Percentiles rank a stretch among this genome's conserved stretches.
phyloP scores from a whole-genome alignment of 2,888 invertebrate species.

The Mechanitis mazaeus region DNA sequence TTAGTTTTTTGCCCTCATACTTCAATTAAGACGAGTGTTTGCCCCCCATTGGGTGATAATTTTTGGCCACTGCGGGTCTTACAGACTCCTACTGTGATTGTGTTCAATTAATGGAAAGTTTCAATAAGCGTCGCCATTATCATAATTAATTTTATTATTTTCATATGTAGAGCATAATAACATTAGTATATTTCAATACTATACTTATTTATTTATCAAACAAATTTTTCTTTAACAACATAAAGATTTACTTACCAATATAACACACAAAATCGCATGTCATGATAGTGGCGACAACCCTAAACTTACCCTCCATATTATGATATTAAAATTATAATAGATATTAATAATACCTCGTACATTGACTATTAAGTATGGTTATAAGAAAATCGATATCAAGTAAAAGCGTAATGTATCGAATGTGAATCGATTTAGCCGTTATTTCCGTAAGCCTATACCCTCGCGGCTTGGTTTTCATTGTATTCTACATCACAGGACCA shows the following conservation, averaged over 20 bases:
- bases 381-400: neutral
- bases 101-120: slow-evolving; percentile 39
- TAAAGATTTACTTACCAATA: slow-evolving; percentile 28
- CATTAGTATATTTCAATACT: no score
- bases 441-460: slow-evolving; percentile 40
- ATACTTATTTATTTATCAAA: no score
- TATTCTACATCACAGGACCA: slow-evolving; percentile 63
- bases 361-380: slow-evolving; percentile 28
- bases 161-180: slow-evolving; percentile 19
- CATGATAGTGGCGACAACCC: slow-evolving; percentile 72
- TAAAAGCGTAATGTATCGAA: slow-evolving; percentile 37
- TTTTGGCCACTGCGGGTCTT: slow-evolving; percentile 47
- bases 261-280: slow-evolving; percentile 61
- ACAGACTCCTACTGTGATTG: slow-evolving; percentile 48
- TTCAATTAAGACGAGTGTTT: slow-evolving; percentile 31
- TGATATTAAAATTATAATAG: slow-evolving; percentile 16
- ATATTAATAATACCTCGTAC: slow-evolving; percentile 25
- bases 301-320: slow-evolving; percentile 46
- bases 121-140: slow-evolving; percentile 36
- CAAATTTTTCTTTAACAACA: slow-evolving; percentile 23
- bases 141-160: slow-evolving; percentile 34
- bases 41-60: slow-evolving; percentile 59
- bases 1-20: slow-evolving; percentile 14
- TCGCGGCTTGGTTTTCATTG: slow-evolving; percentile 58
- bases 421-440: slow-evolving; percentile 14